These are phyloP conservation scores for Mandrillus leucophaeus DNA, from an alignment of 2,113 vertebrate species.

Conservation along the genomic window DNA sequence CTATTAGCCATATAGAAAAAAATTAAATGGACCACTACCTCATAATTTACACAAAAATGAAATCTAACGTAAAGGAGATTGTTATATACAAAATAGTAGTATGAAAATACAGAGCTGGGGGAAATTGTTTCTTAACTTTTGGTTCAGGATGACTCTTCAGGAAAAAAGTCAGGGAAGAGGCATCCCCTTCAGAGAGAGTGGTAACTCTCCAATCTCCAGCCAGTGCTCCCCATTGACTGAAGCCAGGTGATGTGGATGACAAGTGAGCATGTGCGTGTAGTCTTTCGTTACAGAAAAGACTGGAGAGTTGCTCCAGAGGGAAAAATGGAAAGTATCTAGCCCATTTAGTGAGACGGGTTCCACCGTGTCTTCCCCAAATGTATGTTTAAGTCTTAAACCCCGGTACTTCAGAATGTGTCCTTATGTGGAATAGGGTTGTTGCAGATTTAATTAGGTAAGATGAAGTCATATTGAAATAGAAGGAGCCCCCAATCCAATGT, in stretches of 20 bases:
- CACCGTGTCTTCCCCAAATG: neutral
- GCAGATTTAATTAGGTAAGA: neutral
- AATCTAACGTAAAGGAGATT: neutral
- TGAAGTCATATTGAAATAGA: neutral
- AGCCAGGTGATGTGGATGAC: neutral
- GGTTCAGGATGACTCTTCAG: neutral
- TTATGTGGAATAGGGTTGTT: neutral
- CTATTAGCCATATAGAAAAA: neutral
- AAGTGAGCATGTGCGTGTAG: neutral
- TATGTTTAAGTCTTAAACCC: too few species aligned
- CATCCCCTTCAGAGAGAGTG: too few species aligned
- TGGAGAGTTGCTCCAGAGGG: neutral
- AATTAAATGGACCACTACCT: neutral
- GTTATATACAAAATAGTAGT: neutral
- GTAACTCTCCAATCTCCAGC: neutral
- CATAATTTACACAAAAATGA: neutral
- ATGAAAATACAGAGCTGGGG: neutral
- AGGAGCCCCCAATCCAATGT: neutral
- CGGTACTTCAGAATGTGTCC: neutral
- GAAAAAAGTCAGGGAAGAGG: neutral
- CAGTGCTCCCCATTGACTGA: neutral
- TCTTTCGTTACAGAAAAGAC: neutral
- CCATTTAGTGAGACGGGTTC: neutral
- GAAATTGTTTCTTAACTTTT: neutral
- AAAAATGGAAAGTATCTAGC: too few species aligned